These are phyloP conservation scores for Ypsolopha sequella DNA, from an alignment of 2,888 invertebrate genomes.

Conservation along the genomic window DNA sequence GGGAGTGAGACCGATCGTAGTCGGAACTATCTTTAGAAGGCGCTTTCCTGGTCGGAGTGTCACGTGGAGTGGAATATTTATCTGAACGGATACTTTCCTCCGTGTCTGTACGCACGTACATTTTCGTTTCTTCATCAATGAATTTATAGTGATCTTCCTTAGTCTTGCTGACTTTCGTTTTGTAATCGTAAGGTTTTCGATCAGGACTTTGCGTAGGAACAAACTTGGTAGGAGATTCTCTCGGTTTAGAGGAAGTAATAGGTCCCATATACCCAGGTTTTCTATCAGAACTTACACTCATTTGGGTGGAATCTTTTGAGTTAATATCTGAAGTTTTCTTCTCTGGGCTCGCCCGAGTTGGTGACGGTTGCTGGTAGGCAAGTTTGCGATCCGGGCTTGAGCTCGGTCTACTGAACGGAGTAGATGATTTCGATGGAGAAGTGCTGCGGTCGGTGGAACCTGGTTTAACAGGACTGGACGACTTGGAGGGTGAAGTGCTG, in stretches of 20 bases:
- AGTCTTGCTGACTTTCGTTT: conserved; percentile 16
- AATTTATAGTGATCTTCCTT: conserved; percentile 47
- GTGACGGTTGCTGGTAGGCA: conserved; percentile 1
- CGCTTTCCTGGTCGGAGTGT: conserved; percentile 21
- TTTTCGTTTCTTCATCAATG: conserved; percentile 55
- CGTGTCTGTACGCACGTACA: conserved; percentile 29
- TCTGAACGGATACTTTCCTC: conserved; percentile 13
- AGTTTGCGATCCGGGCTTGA: conserved; percentile 1
- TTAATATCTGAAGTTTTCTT: conserved; percentile 15
- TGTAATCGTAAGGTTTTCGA: conserved; percentile 13
- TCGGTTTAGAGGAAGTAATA: conserved; percentile 25
- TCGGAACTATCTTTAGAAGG: conserved; percentile 18
- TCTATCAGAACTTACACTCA: conserved; percentile 22
- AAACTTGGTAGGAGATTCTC: conserved; percentile 15
- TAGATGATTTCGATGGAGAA: conserved; percentile 8
- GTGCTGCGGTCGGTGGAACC: too few species aligned
- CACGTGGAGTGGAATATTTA: conserved; percentile 6
- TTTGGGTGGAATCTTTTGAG: not conserved
- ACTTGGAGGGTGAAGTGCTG: conserved; percentile 14
- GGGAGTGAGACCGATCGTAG: conserved; percentile 9
- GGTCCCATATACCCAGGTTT: conserved; percentile 41
- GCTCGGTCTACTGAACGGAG: conserved; percentile 13
- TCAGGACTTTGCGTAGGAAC: conserved; percentile 20
- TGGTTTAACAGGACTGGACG: not conserved
- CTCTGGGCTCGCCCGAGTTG: conserved; percentile 23